phyloP scores from a whole-genome alignment of 2,888 invertebrate species.

The Cryptocheilus praepositus region DNA sequence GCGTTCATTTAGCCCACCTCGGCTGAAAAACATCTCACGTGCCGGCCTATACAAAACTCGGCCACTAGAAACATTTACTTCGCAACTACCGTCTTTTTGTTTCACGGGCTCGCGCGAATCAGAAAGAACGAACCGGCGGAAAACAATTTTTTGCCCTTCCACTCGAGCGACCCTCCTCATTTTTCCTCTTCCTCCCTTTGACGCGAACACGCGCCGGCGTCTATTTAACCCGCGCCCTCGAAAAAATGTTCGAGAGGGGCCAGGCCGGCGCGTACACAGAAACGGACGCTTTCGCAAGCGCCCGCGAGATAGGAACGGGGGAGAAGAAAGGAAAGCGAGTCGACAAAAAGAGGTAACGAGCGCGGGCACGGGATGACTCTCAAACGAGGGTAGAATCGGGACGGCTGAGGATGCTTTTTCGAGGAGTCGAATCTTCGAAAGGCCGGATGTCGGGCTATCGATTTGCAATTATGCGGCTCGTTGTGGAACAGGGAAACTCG shows the following conservation, averaged over 20 bases:
- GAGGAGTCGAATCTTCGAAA: slow-evolving; percentile 36
- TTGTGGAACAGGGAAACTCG: background rate
- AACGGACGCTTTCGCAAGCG: background rate
- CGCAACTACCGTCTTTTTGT: too few relatives aligned
- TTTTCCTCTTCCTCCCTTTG: slow-evolving; percentile 11
- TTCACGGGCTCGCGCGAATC: too few relatives aligned
- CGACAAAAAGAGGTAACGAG: slow-evolving; percentile 42
- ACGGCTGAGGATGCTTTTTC: slow-evolving; percentile 38
- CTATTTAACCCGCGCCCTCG: slow-evolving; percentile 21
- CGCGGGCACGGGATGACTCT: slow-evolving; percentile 20
- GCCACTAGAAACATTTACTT: too few relatives aligned
- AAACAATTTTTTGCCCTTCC: slow-evolving; percentile 15
- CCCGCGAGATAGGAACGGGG: too few relatives aligned
- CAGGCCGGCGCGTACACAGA: slow-evolving; percentile 1
- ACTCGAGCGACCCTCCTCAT: background rate
- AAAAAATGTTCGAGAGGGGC: background rate
- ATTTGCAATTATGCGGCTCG: slow-evolving; percentile 45
- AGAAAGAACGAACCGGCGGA: too few relatives aligned
- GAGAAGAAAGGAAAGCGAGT: slow-evolving; percentile 1
- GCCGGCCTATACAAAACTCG: too few relatives aligned
- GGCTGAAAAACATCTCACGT: too few relatives aligned
- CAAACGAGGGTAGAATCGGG: slow-evolving; percentile 5
- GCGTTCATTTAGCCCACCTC: too few relatives aligned
- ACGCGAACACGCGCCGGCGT: slow-evolving; percentile 23
- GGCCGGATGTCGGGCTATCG: slow-evolving; percentile 43